Base-by-base conservation (phyloP, 2,888 invertebrate species). In the Morinoia aosen region DNA sequence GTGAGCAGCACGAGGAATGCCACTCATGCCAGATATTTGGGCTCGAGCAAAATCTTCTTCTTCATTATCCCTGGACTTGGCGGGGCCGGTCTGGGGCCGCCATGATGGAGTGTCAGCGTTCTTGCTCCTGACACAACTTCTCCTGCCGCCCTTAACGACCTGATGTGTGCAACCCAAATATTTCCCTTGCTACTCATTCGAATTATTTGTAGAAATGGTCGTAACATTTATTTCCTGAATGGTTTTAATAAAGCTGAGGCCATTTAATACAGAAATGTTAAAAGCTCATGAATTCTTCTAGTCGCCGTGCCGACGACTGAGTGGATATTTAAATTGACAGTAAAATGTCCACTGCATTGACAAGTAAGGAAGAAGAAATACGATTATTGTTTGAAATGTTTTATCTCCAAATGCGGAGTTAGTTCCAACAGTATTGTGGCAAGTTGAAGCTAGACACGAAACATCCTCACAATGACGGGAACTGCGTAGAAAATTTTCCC, bases 1-100 rank as follows among this genome's bases (percentile, higher is more conserved):
- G 90, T 90, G 48, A 90, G 90, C 90, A 90, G 48, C 16, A 90
- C 40, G 14, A 90, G 33, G 90, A 90, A 90, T 90, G 90, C 90
- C 90, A 90, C 39, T 48, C 90, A 90, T 90, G 40, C 90, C 16
- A 48, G 90, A 14, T 90, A 90, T 90, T 39, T 90, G 33, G 88
- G n/a, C 88, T n/a, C 39, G 12, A 90, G 90, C 40, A 40, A 48
- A 90, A 19, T 90, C 90, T 90, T 90, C 90, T 90, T 90, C 90
- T 90, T 90, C 90, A 90, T 90, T 90, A 90, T 90, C 40, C 90
- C 25, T 48, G 25, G 40, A 48, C 12, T 33, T 14, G 2, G 12
- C 10, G 90, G 25, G 39, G 90, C 14, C 90, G 90, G 40, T 48
- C 40, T 2, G 16, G 90, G 10, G 90, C 25, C 16, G 3, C 40